Base-by-base conservation (phyloP, 2,113 vertebrate species). In the Psilopsiagon aurifrons region DNA sequence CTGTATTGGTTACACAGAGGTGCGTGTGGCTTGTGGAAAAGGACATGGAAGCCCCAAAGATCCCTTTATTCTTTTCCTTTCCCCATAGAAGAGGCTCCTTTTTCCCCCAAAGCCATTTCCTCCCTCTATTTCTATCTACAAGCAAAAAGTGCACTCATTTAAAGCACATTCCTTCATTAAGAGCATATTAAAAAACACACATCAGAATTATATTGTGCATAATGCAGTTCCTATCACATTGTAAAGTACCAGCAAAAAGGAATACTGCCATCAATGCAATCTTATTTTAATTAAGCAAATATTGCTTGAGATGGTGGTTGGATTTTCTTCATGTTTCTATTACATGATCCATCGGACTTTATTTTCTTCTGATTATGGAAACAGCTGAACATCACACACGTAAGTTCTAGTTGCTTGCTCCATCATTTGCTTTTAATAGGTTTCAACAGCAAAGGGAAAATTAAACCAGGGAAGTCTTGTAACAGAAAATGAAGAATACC, bases 361-460 rank as follows among this genome's bases (percentile, higher is more conserved):
- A 95, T 96, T 93, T 96, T 83, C 79, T 83, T n/a, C 31, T 84
- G 76, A 57, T 94, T 90, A 86, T 83, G 68, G 46, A 92, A 93
- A 88, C 39, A 92, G 84, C 39, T 60, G 71, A 90, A 92, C 22
- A 41, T 89, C 86, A 47, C 23, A 73, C 69, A 37, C 86, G 27
- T 94, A 92, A 82, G 52, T 92, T 94, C 76, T 91, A 88, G 66
- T 62, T 79, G 86, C 77, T 94, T 84, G 77, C 69, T 92, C 57
- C n/a, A 52, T 93, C 57, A 82, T 92, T 94, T 97, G 78, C 35
- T 87, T 96, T 95, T 94, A 92, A 96, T 94, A 93, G 76, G 44
- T 94, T 95, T 92, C 83, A 75, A 75, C 27, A 76, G 28, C 83
- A 92, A 93, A 79, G 69, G 93, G 86, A 93, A 94, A 93, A 94